Evolutionary conservation across 2,888 invertebrate species (phyloP), one percentile per base, ranked within the genome.

Genomic region (Galerucella pusilla): DNA sequence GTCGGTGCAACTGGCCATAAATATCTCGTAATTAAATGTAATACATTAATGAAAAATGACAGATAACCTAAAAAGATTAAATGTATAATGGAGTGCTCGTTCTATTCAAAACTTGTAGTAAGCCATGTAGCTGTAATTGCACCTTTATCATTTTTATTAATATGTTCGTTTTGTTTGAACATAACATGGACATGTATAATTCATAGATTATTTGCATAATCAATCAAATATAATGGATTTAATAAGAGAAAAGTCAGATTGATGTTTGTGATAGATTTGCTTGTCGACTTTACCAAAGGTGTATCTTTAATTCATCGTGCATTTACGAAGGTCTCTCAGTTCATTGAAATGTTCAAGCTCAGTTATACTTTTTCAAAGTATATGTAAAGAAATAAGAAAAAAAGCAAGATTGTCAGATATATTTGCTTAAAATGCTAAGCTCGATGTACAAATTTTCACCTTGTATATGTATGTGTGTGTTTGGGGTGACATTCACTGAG

Each of bases 11-110:
- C 2, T 28, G n/a, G n/a, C n/a, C n/a, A n/a, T 42, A n/a, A 7
- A 35, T 42, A n/a, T 63, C 63, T 42, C 42, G n/a, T 63, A 42
- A 63, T 63, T 63, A 63, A 42, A 35, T 63, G 28, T 60, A 60
- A 28, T 28, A 63, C 14, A 35, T 63, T 63, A 63, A 63, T 63
- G n/a, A 63, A 63, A 63, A 16, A n/a, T 42, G 12, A 12, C 2
- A 63, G 63, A 63, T 63, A 63, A 63, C 63, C 63, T 63, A n/a
- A 14, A 63, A 63, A 63, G 63, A 63, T 63, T 2, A 63, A 63
- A 42, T n/a, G n/a, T 63, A 63, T 35, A 14, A 63, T 28, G 14
- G n/a, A 63, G 14, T 63, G 42, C 10, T 35, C 16, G n/a, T 63
- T 63, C 35, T 63, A 63, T 63, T 63, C 63, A 63, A 35, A 63